These are phyloP conservation scores for Acanthosepion esculentum DNA, from an alignment of 2,888 invertebrate genomes.

Conservation along the genomic window DNA sequence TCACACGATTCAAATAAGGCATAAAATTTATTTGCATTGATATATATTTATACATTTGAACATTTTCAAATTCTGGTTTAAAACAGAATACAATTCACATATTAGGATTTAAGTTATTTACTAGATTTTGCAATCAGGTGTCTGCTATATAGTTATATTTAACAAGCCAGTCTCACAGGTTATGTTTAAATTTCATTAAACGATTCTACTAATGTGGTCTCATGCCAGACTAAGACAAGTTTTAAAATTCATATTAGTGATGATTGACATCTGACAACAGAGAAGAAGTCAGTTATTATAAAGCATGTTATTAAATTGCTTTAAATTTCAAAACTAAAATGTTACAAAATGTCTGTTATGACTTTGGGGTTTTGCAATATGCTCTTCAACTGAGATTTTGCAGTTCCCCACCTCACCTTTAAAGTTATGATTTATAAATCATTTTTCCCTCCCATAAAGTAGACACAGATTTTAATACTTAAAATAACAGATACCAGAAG, in stretches of 20 bases:
- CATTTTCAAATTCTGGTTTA: not conserved
- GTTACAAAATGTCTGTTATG: too few relatives aligned
- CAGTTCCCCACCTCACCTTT: not conserved
- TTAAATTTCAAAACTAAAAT: too few relatives aligned
- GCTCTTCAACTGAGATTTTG: not conserved
- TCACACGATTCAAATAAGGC: not conserved
- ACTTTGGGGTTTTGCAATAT: not conserved
- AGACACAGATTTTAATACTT: not conserved
- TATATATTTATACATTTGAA: not conserved
- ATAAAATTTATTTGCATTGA: constrained; percentile 8
- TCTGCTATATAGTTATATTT: not conserved
- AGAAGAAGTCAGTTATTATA: not conserved
- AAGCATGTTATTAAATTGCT: not conserved
- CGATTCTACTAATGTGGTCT: not conserved
- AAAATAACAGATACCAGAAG: too few relatives aligned
- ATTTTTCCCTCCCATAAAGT: not conserved
- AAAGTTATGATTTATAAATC: not conserved
- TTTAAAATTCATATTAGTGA: not conserved
- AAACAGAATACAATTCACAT: not conserved
- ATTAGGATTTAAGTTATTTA: not conserved
- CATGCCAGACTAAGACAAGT: not conserved
- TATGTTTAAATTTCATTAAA: not conserved
- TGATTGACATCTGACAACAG: not conserved
- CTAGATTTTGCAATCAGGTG: not conserved
- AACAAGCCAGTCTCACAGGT: not conserved